Evolutionary conservation across 2,888 invertebrate genomes (phyloP), one percentile per base, ranked within the genome.

Genomic region (Dasypogon diadema): DNA sequence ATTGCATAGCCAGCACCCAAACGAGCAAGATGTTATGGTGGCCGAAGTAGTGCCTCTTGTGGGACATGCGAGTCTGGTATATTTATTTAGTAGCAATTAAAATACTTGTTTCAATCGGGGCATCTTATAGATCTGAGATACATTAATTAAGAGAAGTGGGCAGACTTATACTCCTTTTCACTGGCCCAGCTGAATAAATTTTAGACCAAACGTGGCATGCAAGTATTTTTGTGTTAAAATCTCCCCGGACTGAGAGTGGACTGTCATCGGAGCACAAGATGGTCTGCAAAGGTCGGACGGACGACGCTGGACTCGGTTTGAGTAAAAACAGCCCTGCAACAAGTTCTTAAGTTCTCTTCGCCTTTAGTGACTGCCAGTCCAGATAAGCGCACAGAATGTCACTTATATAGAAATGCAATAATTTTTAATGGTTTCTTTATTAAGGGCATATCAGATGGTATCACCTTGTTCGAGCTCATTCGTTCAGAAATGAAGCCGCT

Each of bases 391-490:
- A 70, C 14, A 34, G 77, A 78, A 78, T 78, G 77, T 78, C 77
- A 78, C 77, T 76, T 78, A 78, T 78, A 78, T 78, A 78, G 76
- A 78, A 78, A 76, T 78, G 76, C 76, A 78, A 76, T 75, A 76
- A 78, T 73, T 76, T 78, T 78, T 78, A 76, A 78, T 78, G 77
- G 76, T 78, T 78, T 78, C 77, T 78, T 78, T 78, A 78, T 78
- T 78, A 78, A 75, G 76, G 75, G 72, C 77, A 72, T 76, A 78
- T 78, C 76, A 42, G 77, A 77, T 76, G 46, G 68, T 74, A 77
- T 77, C 77, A 72, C 68, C 46, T 30, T 26, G 42, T 46, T 22
- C 12, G 5, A 37, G 51, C 55, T 16, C 37, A 14, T 12, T 26
- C 14, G 55, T 48, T n/a, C 51, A 46, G 48, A 58, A 48, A 51